Conservation (phyloP, 2,888 invertebrate species). For the Napeogenes sylphis region DNA sequence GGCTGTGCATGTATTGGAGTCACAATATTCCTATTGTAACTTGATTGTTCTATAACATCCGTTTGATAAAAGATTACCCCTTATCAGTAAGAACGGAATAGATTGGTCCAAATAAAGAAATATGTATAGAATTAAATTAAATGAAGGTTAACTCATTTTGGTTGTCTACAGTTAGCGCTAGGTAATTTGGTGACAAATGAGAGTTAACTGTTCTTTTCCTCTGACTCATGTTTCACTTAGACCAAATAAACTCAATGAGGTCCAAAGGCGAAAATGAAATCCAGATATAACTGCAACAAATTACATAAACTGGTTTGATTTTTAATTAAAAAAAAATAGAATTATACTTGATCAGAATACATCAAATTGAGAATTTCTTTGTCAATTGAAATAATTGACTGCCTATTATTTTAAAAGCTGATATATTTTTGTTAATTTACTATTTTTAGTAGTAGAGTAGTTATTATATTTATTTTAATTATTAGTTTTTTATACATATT, state of each 20-base stretch:
- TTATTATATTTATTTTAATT: too few species aligned
- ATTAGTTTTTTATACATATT: too few species aligned
- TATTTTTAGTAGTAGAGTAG: too few species aligned
- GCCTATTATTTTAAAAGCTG: too few species aligned
- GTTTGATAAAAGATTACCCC: background rate
- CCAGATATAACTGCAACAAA: slow-evolving; percentile 54
- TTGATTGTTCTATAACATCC: slow-evolving; percentile 10
- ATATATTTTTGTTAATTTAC: too few species aligned
- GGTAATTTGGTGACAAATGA: slow-evolving; percentile 52
- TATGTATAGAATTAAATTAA: slow-evolving; percentile 11
- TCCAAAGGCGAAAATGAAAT: slow-evolving; percentile 53
- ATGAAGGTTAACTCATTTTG: slow-evolving; percentile 29
- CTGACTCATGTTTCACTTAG: slow-evolving; percentile 50
- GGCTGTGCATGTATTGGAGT: slow-evolving; percentile 16
- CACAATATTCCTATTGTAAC: slow-evolving; percentile 24
- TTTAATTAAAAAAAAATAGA: background rate
- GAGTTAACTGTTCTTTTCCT: slow-evolving; percentile 63
- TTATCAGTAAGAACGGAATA: too few species aligned
- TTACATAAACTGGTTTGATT: background rate
- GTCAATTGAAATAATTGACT: too few species aligned
- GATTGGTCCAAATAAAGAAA: too few species aligned
- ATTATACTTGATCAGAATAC: too few species aligned
- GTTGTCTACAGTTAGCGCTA: slow-evolving; percentile 32
- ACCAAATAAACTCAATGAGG: slow-evolving; percentile 47
- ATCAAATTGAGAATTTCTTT: too few species aligned